Evolutionary conservation across 2,797 vertebrate species (phyloP), one percentile per base, ranked within the genome.

Genomic region (Hybognathus amarus): DNA sequence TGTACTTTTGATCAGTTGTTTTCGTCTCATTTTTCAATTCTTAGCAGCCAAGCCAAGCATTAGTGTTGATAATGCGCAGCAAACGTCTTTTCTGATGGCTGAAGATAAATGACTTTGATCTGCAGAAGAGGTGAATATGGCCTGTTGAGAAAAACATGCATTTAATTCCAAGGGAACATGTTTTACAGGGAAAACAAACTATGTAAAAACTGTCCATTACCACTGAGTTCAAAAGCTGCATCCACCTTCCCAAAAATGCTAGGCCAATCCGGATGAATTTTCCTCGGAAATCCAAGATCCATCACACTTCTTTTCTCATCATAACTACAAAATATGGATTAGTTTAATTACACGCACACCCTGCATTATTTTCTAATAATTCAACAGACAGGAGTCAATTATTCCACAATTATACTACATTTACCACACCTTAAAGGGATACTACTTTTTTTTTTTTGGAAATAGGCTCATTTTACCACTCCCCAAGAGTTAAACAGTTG

Each of bases 11-110:
- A 56, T 56, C 22, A 10, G 3, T 22, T 36, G 50, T 38, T 36
- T 33, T 42, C 18, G n/a, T 68, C 52, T 36, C 4, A 5, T 70
- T 20, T 24, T 40, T 56, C 40, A 18, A 33, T 47, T 22, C 4
- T 93, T 84, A 92, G 83, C 93, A 94, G 84, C 92, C 91, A 5
- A 94, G 85, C 92, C 91, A 93, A 63, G 86, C 84, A 73, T 92
- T 93, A 38, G 88, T 87, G 63, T 87, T 52, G 24, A 90, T 85
- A 15, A 82, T 76, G 4, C 90, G 88, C 75, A 87, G 50, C 80
- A 92, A 85, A n/a, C 38, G 81, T 24, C 88, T 91, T 67, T 86
- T 78, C 75, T 59, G 92, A 85, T 90, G 86, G 91, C 91, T 91
- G 47, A 89, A 94, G 33, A 91, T 88, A 81, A 89, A 93, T 4